These are phyloP conservation scores for Pitangus sulphuratus DNA, from an alignment of 2,797 vertebrate genomes.

Conservation along the genomic window DNA sequence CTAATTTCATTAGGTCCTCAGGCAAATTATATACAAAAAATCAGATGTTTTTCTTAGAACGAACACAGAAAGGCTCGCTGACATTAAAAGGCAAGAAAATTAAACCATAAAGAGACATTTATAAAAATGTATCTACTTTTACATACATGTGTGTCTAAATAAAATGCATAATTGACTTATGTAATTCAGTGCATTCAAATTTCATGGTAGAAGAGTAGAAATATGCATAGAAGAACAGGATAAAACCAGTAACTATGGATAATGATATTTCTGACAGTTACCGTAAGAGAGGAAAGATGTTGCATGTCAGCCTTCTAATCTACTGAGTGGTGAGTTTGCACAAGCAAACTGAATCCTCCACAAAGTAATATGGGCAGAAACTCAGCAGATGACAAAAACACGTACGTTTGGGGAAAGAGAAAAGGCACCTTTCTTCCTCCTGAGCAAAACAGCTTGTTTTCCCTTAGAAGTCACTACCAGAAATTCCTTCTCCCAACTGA, in stretches of 20 bases:
- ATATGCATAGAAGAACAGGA: background rate
- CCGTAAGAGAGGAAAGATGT: background rate
- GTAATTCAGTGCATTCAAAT: background rate
- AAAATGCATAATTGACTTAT: background rate
- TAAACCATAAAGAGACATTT: background rate
- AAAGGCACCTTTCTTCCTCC: background rate
- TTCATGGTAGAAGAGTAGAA: background rate
- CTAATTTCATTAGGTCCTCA: background rate
- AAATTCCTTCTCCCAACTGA: background rate
- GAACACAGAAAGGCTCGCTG: background rate
- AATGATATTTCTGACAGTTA: background rate
- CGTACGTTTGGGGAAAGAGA: background rate
- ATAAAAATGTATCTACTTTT: background rate
- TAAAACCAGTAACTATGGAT: background rate
- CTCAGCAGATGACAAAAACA: background rate
- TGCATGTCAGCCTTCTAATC: background rate
- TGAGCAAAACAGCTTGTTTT: background rate
- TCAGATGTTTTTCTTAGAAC: background rate
- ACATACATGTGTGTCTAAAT: background rate
- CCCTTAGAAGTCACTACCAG: background rate
- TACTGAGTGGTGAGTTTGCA: background rate
- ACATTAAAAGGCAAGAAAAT: background rate
- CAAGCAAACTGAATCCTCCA: background rate
- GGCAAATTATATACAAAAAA: background rate
- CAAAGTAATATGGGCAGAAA: background rate